phyloP scores from a whole-genome alignment of 37 sponge, comb jelly and placozoan species.

The Axinella damicornis region DNA sequence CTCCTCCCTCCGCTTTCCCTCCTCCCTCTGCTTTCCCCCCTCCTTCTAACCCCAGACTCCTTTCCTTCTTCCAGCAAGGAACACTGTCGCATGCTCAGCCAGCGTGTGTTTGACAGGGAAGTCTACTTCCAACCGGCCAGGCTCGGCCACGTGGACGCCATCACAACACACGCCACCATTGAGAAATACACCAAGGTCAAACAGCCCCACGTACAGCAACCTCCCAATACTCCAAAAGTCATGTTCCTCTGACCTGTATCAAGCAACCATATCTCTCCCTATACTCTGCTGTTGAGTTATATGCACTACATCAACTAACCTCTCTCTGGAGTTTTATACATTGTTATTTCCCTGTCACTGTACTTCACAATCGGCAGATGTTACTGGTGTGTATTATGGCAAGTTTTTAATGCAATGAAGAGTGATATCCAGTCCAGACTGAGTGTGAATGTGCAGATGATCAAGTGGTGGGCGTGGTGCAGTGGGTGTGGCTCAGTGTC shows the following conservation, averaged over 20 bases:
- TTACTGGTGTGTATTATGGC: too few relatives aligned
- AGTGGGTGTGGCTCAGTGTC: too few relatives aligned
- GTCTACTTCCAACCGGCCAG: conserved; percentile 37
- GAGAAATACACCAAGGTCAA: conserved; percentile 42
- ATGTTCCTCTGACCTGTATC: conserved; percentile 18
- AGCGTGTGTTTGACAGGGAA: conserved; percentile 51
- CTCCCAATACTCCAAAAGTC: conserved; percentile 26
- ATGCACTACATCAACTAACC: too few relatives aligned
- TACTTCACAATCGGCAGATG: too few relatives aligned
- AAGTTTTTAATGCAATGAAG: too few relatives aligned
- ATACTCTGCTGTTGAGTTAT: too few relatives aligned
- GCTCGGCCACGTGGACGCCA: conserved; percentile 1
- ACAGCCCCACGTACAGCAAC: conserved; percentile 25
- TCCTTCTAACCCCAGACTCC: background rate
- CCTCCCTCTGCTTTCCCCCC: background rate
- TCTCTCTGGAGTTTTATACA: too few relatives aligned
- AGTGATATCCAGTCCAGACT: too few relatives aligned
- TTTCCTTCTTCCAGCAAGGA: conserved; percentile 40
- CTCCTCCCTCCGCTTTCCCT: background rate
- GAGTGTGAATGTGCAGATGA: too few relatives aligned
- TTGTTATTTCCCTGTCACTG: too few relatives aligned
- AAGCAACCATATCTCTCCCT: too few relatives aligned
- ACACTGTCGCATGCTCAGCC: conserved; percentile 40
- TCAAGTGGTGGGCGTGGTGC: too few relatives aligned
- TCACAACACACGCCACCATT: conserved; percentile 11